Evolutionary conservation across 2,113 vertebrate genomes (phyloP).

Genomic region (Perca schrenkii): DNA sequence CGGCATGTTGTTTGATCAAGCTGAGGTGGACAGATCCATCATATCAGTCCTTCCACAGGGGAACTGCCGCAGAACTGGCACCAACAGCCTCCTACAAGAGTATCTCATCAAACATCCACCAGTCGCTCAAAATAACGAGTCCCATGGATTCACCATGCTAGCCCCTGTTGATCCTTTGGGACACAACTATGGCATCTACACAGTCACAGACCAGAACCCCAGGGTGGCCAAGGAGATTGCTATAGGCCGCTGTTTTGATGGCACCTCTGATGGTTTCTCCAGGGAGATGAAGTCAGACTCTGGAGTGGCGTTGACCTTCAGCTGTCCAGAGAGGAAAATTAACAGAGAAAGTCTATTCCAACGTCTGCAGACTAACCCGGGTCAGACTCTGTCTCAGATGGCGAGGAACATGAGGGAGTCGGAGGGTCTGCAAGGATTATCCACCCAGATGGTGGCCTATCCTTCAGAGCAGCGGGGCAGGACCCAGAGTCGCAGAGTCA

Average conservation of each 20-base stretch:
- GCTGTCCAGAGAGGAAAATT: constrained; percentile 88
- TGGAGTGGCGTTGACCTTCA: constrained; percentile 92
- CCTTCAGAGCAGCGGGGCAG: constrained; percentile 79
- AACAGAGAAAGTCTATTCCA: constrained; percentile 92
- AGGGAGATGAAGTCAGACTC: constrained; percentile 91
- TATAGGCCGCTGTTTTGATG: constrained; percentile 97
- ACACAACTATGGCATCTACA: constrained; percentile 99
- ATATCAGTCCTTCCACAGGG: constrained; percentile 92
- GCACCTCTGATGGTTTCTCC: constrained; percentile 96
- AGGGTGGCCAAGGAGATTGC: constrained; percentile 96
- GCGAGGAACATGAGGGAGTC: constrained; percentile 89
- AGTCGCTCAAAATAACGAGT: constrained; percentile 83
- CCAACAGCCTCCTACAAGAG: constrained; percentile 90
- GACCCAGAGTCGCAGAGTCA: constrained; percentile 73
- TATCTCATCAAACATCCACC: constrained; percentile 94
- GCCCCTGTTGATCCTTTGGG: constrained; percentile 94
- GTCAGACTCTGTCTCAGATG: constrained; percentile 88
- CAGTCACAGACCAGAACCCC: constrained; percentile 96
- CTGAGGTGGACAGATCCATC: constrained; percentile 88
- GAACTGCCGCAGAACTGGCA: constrained; percentile 86
- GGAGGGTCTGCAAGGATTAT: constrained; percentile 73
- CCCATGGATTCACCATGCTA: constrained; percentile 89
- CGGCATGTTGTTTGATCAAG: constrained; percentile 96
- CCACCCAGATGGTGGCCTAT: constrained; percentile 83
- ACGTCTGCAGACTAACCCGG: constrained; percentile 90